Base-by-base conservation (phyloP, 1,140 invertebrate species). In the Proctacanthus coquilletti region DNA sequence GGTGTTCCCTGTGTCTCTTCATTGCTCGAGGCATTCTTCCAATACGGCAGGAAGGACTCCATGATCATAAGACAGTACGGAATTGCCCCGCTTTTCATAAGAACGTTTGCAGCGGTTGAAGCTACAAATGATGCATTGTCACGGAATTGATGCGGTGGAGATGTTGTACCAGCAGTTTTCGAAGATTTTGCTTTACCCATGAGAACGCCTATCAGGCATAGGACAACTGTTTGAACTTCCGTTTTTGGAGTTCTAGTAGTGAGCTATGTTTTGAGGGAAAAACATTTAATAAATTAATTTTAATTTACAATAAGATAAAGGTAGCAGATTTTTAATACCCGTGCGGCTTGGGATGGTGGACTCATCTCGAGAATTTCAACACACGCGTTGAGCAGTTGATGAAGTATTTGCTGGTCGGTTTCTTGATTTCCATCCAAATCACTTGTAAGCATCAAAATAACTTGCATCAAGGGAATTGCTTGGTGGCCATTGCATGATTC, bases 381-480 rank as follows among this genome's bases (percentile, higher is more conserved):
- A 1, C 93, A 60, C 1, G 77, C 69, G 27, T 70, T 68, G 0
- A 95, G 65, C 5, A 94, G 62, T 5, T 70, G 68, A 43, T 87
- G 80, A 1, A 94, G 63, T 19, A 80, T 80, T 1, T 67, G 64
- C 45, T 75, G 72, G 48, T 93, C 87, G 31, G 75, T 71, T 45
- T 89, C 85, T 10, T 80, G 75, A 49, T 76, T 75, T 3, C 78
- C 78, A 60, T 93, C 87, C 6, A 95, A 66, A 61, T 95, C 89
- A 30, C 79, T 77, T 4, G 87, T 86, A 19, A 96, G 64, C 77
- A 94, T 91, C 4, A 94, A 64, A 3, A 95, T 64, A 45, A 84
- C 82, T 68, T 89, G 85, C 64, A 93, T 77, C 42, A 84, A 84
- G 1, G 92, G 91, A 57, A 96, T 88, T 9, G 84, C 76, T 39